Percentiles rank a stretch among this genome's conserved stretches.
Conservation (phyloP, 2,888 invertebrate species). For the Sturmia bella region DNA sequence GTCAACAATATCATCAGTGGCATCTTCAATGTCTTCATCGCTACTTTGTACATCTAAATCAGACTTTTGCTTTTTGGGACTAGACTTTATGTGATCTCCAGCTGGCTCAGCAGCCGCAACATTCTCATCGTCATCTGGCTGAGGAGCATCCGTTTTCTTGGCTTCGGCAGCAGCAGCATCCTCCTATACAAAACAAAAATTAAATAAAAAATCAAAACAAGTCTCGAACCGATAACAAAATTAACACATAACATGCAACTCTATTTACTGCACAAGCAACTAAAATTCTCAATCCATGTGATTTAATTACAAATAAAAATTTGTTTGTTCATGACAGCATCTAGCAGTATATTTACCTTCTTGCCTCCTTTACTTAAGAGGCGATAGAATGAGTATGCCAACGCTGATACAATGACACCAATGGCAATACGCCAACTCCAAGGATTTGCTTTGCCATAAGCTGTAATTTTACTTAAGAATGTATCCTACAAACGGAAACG, state of each 20-base stretch:
- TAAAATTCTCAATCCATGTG: not conserved
- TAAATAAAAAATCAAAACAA: constrained; percentile 1
- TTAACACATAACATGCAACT: not conserved
- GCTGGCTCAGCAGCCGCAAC: constrained; percentile 70
- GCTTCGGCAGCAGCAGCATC: constrained; percentile 80
- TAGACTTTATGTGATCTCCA: constrained; percentile 73
- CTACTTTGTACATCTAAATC: constrained; percentile 80
- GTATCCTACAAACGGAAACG: constrained; percentile 86
- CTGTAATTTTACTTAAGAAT: constrained; percentile 88
- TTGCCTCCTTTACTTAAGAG: constrained; percentile 84
- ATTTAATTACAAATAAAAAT: not conserved
- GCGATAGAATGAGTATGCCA: constrained; percentile 90
- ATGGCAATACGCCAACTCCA: constrained; percentile 95
- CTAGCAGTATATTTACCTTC: constrained; percentile 73
- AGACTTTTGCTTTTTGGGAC: constrained; percentile 81
- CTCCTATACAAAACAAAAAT: constrained; percentile 73
- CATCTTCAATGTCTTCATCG: constrained; percentile 61
- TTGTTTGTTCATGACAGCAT: not conserved
- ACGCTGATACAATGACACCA: constrained; percentile 88
- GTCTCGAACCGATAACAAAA: not conserved
- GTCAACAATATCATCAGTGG: constrained; percentile 54
- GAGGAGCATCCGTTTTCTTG: constrained; percentile 88
- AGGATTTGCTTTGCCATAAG: constrained; percentile 91
- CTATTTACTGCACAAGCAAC: constrained; percentile 4
- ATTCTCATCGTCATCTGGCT: constrained; percentile 83